Percentiles rank a stretch among this genome's conserved stretches.
These are phyloP conservation scores for Clarias magur DNA, from an alignment of 2,113 vertebrate species.

Conservation along the genomic window DNA sequence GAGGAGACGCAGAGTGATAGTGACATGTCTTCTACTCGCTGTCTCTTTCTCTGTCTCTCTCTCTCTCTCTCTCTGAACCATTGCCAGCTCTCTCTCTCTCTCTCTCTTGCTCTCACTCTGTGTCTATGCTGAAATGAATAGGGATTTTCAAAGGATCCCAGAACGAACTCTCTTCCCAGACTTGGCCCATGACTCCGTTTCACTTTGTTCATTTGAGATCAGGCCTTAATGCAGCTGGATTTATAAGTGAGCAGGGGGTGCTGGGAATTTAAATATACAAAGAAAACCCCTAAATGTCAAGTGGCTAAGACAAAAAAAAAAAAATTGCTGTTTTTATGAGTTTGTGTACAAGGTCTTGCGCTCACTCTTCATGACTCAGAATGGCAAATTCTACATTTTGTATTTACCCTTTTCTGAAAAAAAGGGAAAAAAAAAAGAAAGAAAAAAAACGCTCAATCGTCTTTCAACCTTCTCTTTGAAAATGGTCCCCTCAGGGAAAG, in stretches of 20 bases:
- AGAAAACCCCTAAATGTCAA: neutral
- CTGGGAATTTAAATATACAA: constrained; percentile 25
- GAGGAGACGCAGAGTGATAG: constrained; percentile 33
- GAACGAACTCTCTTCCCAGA: constrained; percentile 35
- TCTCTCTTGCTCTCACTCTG: neutral
- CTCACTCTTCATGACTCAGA: constrained; percentile 23
- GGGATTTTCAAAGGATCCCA: constrained; percentile 40
- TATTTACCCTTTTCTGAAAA: neutral
- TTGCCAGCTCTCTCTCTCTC: neutral
- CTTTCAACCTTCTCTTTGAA: constrained; percentile 23
- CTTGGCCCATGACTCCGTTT: constrained; percentile 34
- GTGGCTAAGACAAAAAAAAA: constrained; percentile 6
- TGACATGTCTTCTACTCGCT: constrained; percentile 36
- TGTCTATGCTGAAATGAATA: constrained; percentile 22
- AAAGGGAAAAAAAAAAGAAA: neutral
- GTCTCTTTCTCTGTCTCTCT: constrained; percentile 6
- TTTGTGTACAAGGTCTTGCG: neutral
- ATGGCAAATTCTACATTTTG: neutral
- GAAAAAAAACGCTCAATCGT: neutral
- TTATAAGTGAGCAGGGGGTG: constrained; percentile 9
- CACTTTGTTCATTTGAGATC: constrained; percentile 33
- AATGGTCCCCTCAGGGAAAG: constrained; percentile 3
- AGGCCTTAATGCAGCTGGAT: constrained; percentile 3
- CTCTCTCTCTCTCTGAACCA: constrained; percentile 6
- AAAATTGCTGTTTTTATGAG: neutral